A percentile compares a stretch with the other conserved stretches of the same genome.
These are phyloP conservation scores for Megaceryle maxima DNA, from an alignment of 2,113 vertebrate species.

Conservation along the genomic window DNA sequence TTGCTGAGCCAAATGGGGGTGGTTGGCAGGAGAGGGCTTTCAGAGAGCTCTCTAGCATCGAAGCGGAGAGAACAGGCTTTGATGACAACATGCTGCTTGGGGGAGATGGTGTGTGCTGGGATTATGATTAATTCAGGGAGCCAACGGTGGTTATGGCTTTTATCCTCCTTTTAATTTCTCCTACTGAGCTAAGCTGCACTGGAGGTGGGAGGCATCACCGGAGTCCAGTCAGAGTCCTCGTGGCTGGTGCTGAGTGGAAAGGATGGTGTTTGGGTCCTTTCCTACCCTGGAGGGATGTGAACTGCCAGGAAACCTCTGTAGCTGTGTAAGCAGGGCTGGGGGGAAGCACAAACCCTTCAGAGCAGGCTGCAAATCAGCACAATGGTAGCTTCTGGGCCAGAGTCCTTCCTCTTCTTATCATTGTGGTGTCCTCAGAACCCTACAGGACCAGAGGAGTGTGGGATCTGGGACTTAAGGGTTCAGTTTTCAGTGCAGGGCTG, in stretches of 20 bases:
- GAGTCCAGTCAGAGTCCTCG: not conserved
- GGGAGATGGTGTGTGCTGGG: not conserved
- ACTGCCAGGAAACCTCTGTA: not conserved
- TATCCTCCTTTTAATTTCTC: not conserved
- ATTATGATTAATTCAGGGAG: slow-evolving; percentile 46
- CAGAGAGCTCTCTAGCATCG: not conserved
- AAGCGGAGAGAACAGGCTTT: not conserved
- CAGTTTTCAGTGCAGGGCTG: not conserved
- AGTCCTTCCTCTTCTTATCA: not conserved
- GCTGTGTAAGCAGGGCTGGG: not conserved
- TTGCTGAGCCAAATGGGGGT: slow-evolving; percentile 4
- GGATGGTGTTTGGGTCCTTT: not conserved
- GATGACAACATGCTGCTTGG: not conserved
- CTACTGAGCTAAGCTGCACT: not conserved
- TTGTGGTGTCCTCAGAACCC: not conserved
- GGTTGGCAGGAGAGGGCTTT: slow-evolving; percentile 8
- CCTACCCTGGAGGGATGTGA: not conserved
- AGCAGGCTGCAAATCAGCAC: not conserved
- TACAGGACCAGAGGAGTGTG: not conserved
- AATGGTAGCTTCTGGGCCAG: not conserved
- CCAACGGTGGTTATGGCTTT: not conserved
- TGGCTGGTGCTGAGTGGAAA: not conserved
- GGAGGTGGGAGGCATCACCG: not conserved
- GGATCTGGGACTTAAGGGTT: not conserved
- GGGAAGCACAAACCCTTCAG: not conserved